A percentile compares a stretch with the other conserved stretches of the same genome.
phyloP scores from a whole-genome alignment of 2,113 vertebrate genomes.

The Nyctereutes procyonoides region DNA sequence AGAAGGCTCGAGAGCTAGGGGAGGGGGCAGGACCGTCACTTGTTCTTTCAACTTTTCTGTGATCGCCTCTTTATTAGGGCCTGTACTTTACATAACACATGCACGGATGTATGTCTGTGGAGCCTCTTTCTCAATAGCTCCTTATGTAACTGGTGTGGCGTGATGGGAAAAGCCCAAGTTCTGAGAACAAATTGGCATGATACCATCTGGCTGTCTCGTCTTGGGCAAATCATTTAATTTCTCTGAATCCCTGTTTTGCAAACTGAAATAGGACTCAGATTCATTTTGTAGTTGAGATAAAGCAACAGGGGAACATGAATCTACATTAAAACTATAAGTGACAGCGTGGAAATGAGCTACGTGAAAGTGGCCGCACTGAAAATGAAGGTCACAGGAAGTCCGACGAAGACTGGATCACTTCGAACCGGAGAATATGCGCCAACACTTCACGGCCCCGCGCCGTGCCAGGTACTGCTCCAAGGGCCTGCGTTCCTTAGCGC shows the following conservation, averaged over 20 bases:
- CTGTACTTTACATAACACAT: neutral
- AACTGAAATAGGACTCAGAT: neutral
- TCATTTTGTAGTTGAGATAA: neutral
- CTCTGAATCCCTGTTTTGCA: conserved; percentile 13
- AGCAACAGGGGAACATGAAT: conserved; percentile 11
- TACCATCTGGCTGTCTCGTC: neutral
- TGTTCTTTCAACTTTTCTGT: conserved; percentile 4
- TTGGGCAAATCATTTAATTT: neutral
- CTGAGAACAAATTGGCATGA: neutral
- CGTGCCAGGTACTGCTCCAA: neutral
- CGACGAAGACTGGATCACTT: neutral
- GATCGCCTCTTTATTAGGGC: neutral
- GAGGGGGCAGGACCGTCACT: neutral
- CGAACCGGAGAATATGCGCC: neutral
- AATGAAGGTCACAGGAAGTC: neutral
- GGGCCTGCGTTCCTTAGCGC: neutral
- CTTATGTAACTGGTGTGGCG: neutral
- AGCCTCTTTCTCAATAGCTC: conserved; percentile 9
- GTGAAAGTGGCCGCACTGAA: neutral
- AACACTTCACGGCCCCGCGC: neutral
- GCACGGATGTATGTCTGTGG: neutral
- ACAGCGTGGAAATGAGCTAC: neutral
- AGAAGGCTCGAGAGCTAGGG: neutral
- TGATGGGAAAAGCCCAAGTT: conserved; percentile 5
- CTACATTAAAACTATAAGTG: neutral